These are phyloP conservation scores for Sciurus niger DNA, from an alignment of 2,113 vertebrate genomes.

Conservation along the genomic window DNA sequence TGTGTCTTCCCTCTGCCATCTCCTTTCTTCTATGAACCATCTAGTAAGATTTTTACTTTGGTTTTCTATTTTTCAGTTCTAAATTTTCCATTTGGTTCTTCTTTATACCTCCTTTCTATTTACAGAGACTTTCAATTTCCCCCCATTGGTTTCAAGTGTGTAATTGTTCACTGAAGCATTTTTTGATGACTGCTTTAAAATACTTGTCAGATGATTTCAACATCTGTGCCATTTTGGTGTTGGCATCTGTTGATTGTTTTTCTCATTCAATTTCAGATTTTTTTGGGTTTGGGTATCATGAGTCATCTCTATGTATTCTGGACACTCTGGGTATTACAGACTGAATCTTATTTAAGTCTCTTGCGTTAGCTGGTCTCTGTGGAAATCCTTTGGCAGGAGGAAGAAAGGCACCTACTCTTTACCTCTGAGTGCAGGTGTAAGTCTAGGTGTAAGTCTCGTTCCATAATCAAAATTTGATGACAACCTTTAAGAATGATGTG, in stretches of 20 bases:
- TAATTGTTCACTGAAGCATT: not conserved
- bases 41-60: slow-evolving; percentile 22
- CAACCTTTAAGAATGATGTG: not conserved
- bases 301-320: not conserved
- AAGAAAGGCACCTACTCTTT: not conserved
- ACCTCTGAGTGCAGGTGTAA: not conserved
- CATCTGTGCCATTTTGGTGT: not conserved
- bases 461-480: not conserved
- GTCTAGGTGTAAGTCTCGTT: not conserved
- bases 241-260: not conserved
- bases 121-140: not conserved
- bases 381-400: not conserved
- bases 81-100: not conserved
- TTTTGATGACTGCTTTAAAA: slow-evolving; percentile 14
- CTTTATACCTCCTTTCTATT: not conserved
- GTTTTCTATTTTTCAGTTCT: not conserved
- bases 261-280: not conserved
- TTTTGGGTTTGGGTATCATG: not conserved
- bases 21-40: not conserved
- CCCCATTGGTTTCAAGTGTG: slow-evolving; percentile 22
- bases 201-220: not conserved
- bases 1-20: not conserved
- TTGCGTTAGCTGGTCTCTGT: not conserved
- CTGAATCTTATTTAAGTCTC: not conserved
- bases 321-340: not conserved